Percentiles rank a stretch among this genome's conserved stretches.
Conservation (phyloP, 2,888 invertebrate species). For the Euplagia quadripunctaria region DNA sequence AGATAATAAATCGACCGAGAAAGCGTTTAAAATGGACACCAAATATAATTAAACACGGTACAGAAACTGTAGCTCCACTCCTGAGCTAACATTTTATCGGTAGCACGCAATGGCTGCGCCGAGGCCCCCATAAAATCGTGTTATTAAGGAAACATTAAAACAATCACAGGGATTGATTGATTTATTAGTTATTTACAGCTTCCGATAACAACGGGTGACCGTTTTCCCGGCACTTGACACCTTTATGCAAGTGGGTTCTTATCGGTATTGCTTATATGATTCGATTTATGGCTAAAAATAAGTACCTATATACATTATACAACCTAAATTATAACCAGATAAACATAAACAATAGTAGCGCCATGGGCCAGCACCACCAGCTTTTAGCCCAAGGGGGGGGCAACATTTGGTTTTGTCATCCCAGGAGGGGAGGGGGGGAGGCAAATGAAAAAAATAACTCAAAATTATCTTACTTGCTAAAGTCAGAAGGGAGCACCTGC, state of each 20-base stretch:
- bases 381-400: too few species aligned
- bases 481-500: too few species aligned
- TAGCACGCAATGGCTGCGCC: neutral
- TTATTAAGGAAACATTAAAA: constrained; percentile 51
- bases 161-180: constrained; percentile 55
- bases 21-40: neutral
- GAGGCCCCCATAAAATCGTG: constrained; percentile 35
- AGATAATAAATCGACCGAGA: too few species aligned
- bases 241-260: neutral
- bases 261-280: neutral
- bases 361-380: too few species aligned
- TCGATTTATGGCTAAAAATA: neutral
- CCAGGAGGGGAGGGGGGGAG: too few species aligned
- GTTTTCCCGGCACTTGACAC: constrained; percentile 4
- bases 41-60: neutral
- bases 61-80: neutral
- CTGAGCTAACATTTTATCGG: constrained; percentile 14
- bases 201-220: constrained; percentile 11
- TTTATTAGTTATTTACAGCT: constrained; percentile 42
- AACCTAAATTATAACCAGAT: neutral
- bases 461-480: too few species aligned
- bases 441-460: too few species aligned
- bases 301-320: too few species aligned
- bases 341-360: too few species aligned
- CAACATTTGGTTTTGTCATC: too few species aligned